Evolutionary conservation across 1,140 invertebrate species (phyloP).

Genomic region (Drosophila erecta): DNA sequence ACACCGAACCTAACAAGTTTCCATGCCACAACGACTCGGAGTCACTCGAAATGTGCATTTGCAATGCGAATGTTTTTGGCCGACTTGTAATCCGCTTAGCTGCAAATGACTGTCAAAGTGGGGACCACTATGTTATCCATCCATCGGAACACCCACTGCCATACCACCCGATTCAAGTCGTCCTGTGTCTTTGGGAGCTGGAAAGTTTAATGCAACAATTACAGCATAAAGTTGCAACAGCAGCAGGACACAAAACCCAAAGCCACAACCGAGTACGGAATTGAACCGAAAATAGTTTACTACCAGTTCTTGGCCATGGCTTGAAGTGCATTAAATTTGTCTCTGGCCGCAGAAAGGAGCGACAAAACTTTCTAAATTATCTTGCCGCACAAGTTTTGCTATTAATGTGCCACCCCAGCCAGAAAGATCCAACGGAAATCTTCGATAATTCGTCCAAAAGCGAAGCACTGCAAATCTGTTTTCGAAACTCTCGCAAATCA

Average conservation of each 20-base stretch:
- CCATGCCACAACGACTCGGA: slow-evolving; percentile 38
- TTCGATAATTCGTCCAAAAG: slow-evolving; percentile 41
- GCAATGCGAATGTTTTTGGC: slow-evolving; percentile 59
- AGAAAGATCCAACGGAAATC: slow-evolving; percentile 9
- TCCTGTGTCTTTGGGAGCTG: slow-evolving; percentile 10
- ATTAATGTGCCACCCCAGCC: slow-evolving; percentile 12
- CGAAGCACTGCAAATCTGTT: slow-evolving; percentile 19
- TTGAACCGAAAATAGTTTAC: slow-evolving; percentile 54
- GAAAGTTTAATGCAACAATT: slow-evolving; percentile 63
- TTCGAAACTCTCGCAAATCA: slow-evolving; percentile 26
- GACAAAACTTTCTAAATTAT: slow-evolving; percentile 55
- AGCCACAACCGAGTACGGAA: slow-evolving; percentile 19
- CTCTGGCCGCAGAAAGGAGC: slow-evolving; percentile 46
- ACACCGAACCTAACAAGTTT: slow-evolving; percentile 57
- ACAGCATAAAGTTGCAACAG: slow-evolving; percentile 56
- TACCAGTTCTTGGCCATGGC: slow-evolving; percentile 44
- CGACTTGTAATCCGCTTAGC: slow-evolving; percentile 67
- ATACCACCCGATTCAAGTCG: background rate
- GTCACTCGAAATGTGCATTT: slow-evolving; percentile 51
- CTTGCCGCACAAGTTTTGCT: slow-evolving; percentile 49
- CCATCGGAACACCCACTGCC: background rate
- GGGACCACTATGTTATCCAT: slow-evolving; percentile 2
- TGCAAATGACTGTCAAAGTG: slow-evolving; percentile 48
- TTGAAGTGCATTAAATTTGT: slow-evolving; percentile 60
- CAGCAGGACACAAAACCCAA: slow-evolving; percentile 22